Conservation (phyloP, 2,113 vertebrate genomes). For the Pycnonotus jocosus region DNA sequence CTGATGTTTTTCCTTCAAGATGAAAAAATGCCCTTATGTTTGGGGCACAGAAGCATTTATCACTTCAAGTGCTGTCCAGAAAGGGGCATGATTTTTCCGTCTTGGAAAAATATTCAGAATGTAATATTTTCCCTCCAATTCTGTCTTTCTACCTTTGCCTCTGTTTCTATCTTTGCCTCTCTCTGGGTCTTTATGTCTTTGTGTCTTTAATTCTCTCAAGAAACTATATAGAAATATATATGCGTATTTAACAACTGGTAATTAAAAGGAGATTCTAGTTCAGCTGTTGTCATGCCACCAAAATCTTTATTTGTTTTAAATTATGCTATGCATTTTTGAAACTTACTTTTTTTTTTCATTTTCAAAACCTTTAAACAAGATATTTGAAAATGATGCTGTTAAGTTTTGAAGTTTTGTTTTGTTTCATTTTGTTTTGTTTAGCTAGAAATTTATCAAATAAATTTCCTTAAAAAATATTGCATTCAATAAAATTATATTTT, state of each 20-base stretch:
- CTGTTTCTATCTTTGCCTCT: rapidly evolving
- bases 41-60: not conserved
- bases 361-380: not conserved
- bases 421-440: not conserved
- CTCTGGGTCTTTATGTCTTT: not conserved
- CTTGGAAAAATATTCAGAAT: not conserved
- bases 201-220: not conserved
- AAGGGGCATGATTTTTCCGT: not conserved
- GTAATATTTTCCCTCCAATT: not conserved
- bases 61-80: not conserved
- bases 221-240: not conserved
- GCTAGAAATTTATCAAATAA: not conserved
- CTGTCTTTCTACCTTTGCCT: not conserved
- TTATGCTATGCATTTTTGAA: not conserved
- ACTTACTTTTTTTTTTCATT: not conserved
- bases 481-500: not conserved
- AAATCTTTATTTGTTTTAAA: not conserved
- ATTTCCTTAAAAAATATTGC: not conserved
- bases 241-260: not conserved
- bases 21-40: not conserved
- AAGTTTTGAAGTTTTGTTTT: not conserved
- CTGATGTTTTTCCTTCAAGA: not conserved
- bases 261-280: not conserved
- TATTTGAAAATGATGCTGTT: not conserved
- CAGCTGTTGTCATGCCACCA: not conserved